Conservation (phyloP, 2,888 invertebrate genomes). For the Lasioglossum pauxillum region DNA sequence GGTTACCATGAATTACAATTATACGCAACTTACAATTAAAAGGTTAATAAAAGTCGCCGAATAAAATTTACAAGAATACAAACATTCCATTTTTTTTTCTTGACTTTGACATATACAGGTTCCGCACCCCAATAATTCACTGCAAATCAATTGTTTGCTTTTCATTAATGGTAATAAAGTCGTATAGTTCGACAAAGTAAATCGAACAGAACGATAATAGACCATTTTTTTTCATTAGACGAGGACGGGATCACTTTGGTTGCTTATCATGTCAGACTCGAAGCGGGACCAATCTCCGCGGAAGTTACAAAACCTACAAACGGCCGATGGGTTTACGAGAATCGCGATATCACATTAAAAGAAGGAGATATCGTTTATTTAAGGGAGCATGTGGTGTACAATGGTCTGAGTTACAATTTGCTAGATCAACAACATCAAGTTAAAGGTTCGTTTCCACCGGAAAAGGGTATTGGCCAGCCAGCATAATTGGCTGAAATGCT, state of each 20-base stretch:
- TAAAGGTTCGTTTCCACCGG: conserved; percentile 82
- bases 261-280: conserved; percentile 91
- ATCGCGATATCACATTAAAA: conserved; percentile 87
- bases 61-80: not conserved
- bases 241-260: conserved; percentile 90
- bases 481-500: no score
- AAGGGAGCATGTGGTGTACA: conserved; percentile 91
- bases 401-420: conserved; percentile 89
- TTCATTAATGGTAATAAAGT: no score
- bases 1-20: not conserved
- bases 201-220: not conserved
- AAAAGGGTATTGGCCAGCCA: not conserved
- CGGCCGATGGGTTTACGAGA: conserved; percentile 89
- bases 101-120: no score
- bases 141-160: no score
- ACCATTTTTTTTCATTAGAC: conserved; percentile 76
- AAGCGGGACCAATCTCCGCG: conserved; percentile 88
- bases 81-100: no score
- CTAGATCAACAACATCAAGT: conserved; percentile 87
- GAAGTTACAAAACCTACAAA: conserved; percentile 88
- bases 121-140: no score
- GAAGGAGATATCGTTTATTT: conserved; percentile 90
- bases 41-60: not conserved
- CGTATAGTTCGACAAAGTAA: not conserved
- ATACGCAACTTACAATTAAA: not conserved